phyloP scores from a whole-genome alignment of 1,140 invertebrate genomes.

The Drosophila chauvacae region DNA sequence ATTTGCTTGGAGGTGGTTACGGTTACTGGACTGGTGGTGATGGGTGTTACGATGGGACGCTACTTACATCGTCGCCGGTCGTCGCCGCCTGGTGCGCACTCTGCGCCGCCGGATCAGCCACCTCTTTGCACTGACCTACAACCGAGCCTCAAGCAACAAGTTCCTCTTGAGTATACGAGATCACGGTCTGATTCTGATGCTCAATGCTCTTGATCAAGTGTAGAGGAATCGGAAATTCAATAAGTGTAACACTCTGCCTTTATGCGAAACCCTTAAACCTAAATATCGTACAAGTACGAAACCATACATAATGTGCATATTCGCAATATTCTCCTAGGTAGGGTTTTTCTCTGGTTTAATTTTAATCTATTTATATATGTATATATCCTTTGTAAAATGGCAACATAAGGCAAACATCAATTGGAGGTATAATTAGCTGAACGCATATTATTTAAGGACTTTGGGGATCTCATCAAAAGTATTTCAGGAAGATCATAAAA shows the following conservation, averaged over 20 bases:
- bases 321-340: not conserved
- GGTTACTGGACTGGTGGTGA: conserved; percentile 39
- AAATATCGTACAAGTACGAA: conserved; percentile 1
- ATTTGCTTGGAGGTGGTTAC: conserved; percentile 48
- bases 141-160: conserved; percentile 72
- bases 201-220: conserved; percentile 38
- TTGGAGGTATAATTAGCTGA: too few relatives aligned
- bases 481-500: not conserved
- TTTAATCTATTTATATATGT: not conserved
- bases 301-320: not conserved
- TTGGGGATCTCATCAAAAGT: too few relatives aligned
- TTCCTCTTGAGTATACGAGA: conserved; percentile 42
- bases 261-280: not conserved
- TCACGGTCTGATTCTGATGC: conserved; percentile 26
- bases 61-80: conserved; percentile 79
- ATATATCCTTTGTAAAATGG: too few relatives aligned
- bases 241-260: conserved; percentile 22
- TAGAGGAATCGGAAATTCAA: conserved; percentile 17
- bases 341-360: not conserved
- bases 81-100: conserved; percentile 74
- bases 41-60: conserved; percentile 57
- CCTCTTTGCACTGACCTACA: conserved; percentile 73
- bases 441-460: too few relatives aligned
- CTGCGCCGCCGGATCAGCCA: conserved; percentile 72
- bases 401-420: too few relatives aligned